These are phyloP conservation scores for Teleopsis dalmanni DNA, from an alignment of 1,140 invertebrate species.

Conservation along the genomic window DNA sequence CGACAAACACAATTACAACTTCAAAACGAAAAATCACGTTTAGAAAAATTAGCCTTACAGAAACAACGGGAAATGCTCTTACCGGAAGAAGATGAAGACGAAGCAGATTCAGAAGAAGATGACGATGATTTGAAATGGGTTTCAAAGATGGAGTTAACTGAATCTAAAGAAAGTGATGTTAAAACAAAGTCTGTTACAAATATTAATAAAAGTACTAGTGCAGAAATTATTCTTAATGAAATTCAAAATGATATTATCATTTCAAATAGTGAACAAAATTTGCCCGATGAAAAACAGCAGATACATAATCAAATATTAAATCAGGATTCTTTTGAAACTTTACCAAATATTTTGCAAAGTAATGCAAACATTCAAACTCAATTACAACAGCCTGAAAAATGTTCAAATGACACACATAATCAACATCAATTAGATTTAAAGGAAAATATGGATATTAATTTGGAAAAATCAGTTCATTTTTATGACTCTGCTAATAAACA, in stretches of 20 bases:
- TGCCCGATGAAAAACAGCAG: constrained; percentile 2
- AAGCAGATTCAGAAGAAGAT: constrained; percentile 39
- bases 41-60: constrained; percentile 47
- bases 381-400: too few relatives aligned
- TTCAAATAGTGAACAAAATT: too few relatives aligned
- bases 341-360: too few relatives aligned
- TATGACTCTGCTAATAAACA: too few relatives aligned
- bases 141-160: too few relatives aligned
- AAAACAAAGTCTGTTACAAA: not conserved
- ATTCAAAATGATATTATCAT: too few relatives aligned
- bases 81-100: constrained; percentile 41
- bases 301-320: constrained; percentile 22
- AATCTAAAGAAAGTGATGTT: not conserved
- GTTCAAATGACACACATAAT: too few relatives aligned
- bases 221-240: too few relatives aligned
- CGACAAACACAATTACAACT: constrained; percentile 50
- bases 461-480: too few relatives aligned
- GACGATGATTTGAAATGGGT: constrained; percentile 35
- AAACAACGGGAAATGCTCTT: constrained; percentile 55
- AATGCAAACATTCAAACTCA: not conserved
- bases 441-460: too few relatives aligned
- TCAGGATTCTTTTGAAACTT: too few relatives aligned
- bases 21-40: constrained; percentile 41
- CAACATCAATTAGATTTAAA: too few relatives aligned
- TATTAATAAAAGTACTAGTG: not conserved